These are phyloP conservation scores for Callopanchax toddi DNA, from an alignment of 2,113 vertebrate genomes.

Conservation along the genomic window DNA sequence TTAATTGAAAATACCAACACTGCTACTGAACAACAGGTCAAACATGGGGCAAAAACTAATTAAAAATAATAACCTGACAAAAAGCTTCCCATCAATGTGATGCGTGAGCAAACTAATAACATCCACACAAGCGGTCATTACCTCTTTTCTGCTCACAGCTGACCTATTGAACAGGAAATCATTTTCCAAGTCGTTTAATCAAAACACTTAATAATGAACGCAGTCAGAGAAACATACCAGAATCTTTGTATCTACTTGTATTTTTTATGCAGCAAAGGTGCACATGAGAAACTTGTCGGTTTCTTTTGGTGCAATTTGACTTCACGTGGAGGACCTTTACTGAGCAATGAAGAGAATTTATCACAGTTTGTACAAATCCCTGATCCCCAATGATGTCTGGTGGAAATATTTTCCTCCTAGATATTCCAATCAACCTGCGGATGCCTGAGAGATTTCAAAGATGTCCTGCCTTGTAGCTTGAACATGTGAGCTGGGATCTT, in stretches of 20 bases:
- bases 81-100: background rate
- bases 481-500: background rate
- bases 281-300: too few species aligned
- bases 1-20: background rate
- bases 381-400: too few species aligned
- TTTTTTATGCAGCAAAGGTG: too few species aligned
- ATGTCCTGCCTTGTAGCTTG: constrained; percentile 1
- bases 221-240: background rate
- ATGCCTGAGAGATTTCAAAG: background rate
- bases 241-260: background rate
- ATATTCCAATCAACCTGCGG: background rate
- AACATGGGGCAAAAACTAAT: background rate
- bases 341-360: too few species aligned
- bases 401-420: background rate
- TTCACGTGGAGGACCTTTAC: background rate
- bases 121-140: background rate
- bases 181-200: background rate
- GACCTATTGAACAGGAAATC: background rate
- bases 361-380: too few species aligned
- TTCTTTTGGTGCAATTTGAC: background rate
- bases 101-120: background rate
- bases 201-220: constrained; percentile 10
- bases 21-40: background rate
- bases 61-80: background rate
- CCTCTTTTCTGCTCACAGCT: background rate